Evolutionary conservation across 1,140 invertebrate genomes (phyloP), one percentile per base, ranked within the genome.

Genomic region (Ceratosolen solmsi): DNA sequence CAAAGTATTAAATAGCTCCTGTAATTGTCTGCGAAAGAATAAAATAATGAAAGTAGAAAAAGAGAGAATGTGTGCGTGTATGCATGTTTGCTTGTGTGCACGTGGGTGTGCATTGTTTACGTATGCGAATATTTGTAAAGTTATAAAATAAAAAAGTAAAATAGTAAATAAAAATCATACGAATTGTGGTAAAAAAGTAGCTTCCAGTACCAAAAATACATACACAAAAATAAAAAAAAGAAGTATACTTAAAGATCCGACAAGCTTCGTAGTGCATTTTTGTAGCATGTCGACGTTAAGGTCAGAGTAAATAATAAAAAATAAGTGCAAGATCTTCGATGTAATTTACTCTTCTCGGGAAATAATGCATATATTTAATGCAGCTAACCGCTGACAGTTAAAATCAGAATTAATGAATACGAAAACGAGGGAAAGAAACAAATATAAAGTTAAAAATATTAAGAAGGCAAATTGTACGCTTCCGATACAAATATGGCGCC

Each of bases 201-300:
- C 76, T 83, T 83, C 70, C 76, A 83, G 68, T 82, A 79, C 68
- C 82, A 79, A 74, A 72, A 58, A 74, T 11, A 82, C 63, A 78
- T 73, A 79, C 73, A 79, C 60, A 56, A 79, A 80, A 33, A 30
- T 74, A 0, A 56, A 81, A 51, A 76, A 75, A 82, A 56, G 36
- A 65, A 51, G 41, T 79, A 77, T 56, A 49, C 60, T 68, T 78
- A 65, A 68, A 68, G 54, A 71, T 46, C 25, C 30, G 49, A 65
- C 76, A 82, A 75, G 71, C 82, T 83, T 79, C 60, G 76, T 83
- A 83, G 82, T 83, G 70, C 70, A 75, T 79, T 83, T 78, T 83
- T 79, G 76, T 83, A 79, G 82, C 71, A n/a, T 83, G 38, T 79
- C 68, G 74, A 56, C 65, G 68, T 78, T 78, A 60, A 80, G 63